Evolutionary conservation across 23 tunicate genomes (phyloP).

Genomic region (Ascidia mentula): DNA sequence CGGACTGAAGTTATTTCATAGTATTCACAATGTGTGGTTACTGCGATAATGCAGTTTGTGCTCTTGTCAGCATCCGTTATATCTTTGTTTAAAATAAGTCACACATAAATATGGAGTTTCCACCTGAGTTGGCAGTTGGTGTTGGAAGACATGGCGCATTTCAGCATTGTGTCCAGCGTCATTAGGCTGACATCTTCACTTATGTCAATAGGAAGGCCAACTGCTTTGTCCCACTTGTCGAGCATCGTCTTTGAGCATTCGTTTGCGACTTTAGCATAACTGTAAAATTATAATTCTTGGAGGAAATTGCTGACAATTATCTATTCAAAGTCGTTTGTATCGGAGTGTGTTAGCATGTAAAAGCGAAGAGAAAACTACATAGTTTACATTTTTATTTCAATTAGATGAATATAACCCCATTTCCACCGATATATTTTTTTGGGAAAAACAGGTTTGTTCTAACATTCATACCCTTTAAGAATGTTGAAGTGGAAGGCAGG

Average conservation of each 20-base stretch:
- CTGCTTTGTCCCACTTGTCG: conserved; percentile 11
- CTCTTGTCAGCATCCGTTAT: too few species aligned
- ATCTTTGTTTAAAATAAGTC: too few species aligned
- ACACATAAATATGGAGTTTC: too few species aligned
- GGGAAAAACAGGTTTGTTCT: too few species aligned
- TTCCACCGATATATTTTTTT: too few species aligned
- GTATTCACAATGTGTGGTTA: too few species aligned
- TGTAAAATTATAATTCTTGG: conserved; percentile 17
- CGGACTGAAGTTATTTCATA: too few species aligned
- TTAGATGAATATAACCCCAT: too few species aligned
- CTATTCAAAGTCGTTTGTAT: background rate
- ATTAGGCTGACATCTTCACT: conserved; percentile 35
- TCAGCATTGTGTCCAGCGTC: conserved; percentile 66
- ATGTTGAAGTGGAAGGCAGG: conserved; percentile 62
- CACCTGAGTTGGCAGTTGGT: conserved; percentile 50
- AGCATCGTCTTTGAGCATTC: conserved; percentile 10
- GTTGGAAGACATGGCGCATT: conserved; percentile 54
- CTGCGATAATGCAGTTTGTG: too few species aligned
- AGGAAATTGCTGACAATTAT: too few species aligned
- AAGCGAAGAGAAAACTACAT: too few species aligned
- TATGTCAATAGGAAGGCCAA: conserved; percentile 17
- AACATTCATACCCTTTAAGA: conserved; percentile 41
- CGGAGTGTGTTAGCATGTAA: background rate
- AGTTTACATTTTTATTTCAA: too few species aligned
- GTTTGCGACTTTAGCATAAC: conserved; percentile 27